phyloP scores from a whole-genome alignment of 1,140 invertebrate species.

The Aricia agestis region DNA sequence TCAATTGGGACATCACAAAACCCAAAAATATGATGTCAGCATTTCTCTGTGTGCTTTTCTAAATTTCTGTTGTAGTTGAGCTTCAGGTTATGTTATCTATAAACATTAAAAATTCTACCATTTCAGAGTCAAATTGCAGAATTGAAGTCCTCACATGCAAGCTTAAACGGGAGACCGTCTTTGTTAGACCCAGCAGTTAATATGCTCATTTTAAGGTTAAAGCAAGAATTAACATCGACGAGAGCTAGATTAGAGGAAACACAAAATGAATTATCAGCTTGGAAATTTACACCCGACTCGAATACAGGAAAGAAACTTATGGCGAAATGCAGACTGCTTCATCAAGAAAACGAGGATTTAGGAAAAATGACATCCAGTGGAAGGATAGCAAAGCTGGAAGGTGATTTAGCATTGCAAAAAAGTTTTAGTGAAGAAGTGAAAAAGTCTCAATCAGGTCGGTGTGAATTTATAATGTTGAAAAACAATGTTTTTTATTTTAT shows the following conservation, averaged over 20 bases:
- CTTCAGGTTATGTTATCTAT: no score
- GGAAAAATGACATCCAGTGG: constrained; percentile 97
- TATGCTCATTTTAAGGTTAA: constrained; percentile 92
- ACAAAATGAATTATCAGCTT: constrained; percentile 97
- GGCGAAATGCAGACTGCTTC: constrained; percentile 96
- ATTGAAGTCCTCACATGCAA: constrained; percentile 88
- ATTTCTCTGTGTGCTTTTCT: no score
- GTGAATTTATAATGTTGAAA: neutral
- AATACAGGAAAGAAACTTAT: constrained; percentile 98
- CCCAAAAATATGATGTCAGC: no score
- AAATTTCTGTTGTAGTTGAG: no score
- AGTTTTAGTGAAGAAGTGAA: constrained; percentile 98
- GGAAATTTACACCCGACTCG: constrained; percentile 99
- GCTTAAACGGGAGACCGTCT: constrained; percentile 84
- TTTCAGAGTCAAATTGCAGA: constrained; percentile 93
- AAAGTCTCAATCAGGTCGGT: constrained; percentile 94
- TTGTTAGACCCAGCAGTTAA: constrained; percentile 97
- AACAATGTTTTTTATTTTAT: no score
- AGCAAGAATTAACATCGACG: constrained; percentile 92
- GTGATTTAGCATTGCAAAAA: constrained; percentile 95
- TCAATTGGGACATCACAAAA: no score
- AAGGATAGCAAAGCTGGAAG: constrained; percentile 95
- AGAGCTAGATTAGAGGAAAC: constrained; percentile 96
- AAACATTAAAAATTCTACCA: neutral
- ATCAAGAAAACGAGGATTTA: constrained; percentile 98